phyloP scores from a whole-genome alignment of 2,888 invertebrate species.

The Aporophyla nigra region DNA sequence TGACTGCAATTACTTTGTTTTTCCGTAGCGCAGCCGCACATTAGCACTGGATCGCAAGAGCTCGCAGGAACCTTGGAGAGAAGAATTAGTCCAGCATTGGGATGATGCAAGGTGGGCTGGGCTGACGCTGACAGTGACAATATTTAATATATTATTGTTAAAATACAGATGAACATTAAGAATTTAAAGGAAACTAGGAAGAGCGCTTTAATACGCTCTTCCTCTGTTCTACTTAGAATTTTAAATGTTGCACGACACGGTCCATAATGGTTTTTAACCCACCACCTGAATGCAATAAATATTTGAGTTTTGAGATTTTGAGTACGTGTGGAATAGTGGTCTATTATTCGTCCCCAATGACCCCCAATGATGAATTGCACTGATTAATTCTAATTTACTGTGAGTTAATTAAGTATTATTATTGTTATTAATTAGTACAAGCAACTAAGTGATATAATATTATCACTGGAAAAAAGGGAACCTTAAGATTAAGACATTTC shows the following conservation, averaged over 20 bases:
- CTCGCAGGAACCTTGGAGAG: neutral
- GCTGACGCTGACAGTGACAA: neutral
- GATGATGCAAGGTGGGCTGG: neutral
- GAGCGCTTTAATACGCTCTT: too few relatives aligned
- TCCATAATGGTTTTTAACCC: too few relatives aligned
- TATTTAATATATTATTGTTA: too few relatives aligned
- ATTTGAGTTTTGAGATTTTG: too few relatives aligned
- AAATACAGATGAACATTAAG: too few relatives aligned
- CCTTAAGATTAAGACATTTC: slow-evolving; percentile 5
- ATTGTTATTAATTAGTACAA: neutral
- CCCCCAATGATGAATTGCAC: neutral
- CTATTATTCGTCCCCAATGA: neutral
- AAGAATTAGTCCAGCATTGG: neutral
- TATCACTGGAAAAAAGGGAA: neutral
- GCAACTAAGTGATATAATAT: slow-evolving; percentile 7
- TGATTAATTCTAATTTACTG: slow-evolving; percentile 14
- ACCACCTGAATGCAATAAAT: too few relatives aligned
- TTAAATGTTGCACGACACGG: too few relatives aligned
- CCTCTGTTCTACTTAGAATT: too few relatives aligned
- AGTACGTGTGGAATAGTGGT: neutral
- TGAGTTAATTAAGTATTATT: slow-evolving; percentile 7
- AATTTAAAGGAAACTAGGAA: too few relatives aligned
- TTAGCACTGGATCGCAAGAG: neutral
- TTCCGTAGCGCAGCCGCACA: too few relatives aligned
- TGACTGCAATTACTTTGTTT: too few relatives aligned